A percentile compares a stretch with the other conserved stretches of the same genome.
phyloP scores from a whole-genome alignment of 2,113 vertebrate genomes.

The Polypterus bichir region DNA sequence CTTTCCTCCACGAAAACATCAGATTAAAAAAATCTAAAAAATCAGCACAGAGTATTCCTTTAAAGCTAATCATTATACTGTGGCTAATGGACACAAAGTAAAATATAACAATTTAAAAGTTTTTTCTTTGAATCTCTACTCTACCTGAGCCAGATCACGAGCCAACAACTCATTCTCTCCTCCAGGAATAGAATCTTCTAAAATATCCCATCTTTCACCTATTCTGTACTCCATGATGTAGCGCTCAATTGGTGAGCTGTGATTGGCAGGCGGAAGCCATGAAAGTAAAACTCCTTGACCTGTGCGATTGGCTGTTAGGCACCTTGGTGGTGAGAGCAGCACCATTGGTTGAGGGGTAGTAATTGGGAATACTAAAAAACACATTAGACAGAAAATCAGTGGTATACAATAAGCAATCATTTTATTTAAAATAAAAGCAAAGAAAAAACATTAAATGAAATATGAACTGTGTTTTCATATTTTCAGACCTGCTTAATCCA shows the following conservation, averaged over 20 bases:
- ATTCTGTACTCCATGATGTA: conserved; percentile 94
- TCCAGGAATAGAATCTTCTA: conserved; percentile 77
- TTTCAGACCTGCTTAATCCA: too few species aligned
- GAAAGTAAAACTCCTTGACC: conserved; percentile 95
- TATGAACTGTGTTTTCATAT: too few species aligned
- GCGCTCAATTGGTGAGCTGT: conserved; percentile 84
- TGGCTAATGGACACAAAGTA: too few species aligned
- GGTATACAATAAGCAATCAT: neutral
- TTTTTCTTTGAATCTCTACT: neutral
- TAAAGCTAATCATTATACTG: too few species aligned
- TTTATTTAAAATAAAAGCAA: too few species aligned
- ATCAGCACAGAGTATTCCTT: too few species aligned
- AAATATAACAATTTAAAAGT: too few species aligned
- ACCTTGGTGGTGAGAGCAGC: conserved; percentile 98
- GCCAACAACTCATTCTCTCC: conserved; percentile 83
- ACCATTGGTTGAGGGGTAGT: conserved; percentile 98
- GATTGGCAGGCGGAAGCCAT: conserved; percentile 94
- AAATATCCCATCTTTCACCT: conserved; percentile 86
- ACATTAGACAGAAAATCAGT: neutral
- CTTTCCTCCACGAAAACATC: too few species aligned
- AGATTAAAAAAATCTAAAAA: too few species aligned
- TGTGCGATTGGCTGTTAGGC: conserved; percentile 98
- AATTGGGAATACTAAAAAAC: conserved; percentile 73
- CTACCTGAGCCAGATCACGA: conserved; percentile 89
- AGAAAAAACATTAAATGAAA: too few species aligned